A percentile compares a stretch with the other conserved stretches of the same genome.
Evolutionary conservation across 2,113 vertebrate species (phyloP).

Genomic region (Atrichornis clamosus): DNA sequence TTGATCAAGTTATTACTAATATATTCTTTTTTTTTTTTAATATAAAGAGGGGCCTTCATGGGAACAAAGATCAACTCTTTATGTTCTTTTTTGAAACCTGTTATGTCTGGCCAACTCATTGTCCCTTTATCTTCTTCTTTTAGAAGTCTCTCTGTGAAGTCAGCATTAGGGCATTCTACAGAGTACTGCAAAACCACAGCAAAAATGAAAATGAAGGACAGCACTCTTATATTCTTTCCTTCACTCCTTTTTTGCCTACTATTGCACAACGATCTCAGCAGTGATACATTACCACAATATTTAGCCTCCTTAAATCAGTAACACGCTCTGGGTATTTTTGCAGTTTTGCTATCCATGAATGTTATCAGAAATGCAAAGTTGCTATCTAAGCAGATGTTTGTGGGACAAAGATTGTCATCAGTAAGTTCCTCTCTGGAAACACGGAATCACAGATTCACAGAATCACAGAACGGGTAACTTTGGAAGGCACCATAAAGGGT

Average conservation of each 20-base stretch:
- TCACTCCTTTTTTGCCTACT: not conserved
- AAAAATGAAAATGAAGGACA: not conserved
- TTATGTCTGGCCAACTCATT: not conserved
- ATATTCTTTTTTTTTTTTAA: not conserved
- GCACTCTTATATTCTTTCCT: not conserved
- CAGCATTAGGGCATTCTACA: not conserved
- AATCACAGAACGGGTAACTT: not conserved
- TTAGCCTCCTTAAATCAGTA: not conserved
- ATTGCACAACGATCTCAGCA: not conserved
- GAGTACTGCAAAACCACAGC: not conserved
- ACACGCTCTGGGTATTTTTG: fast-evolving
- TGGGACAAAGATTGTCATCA: not conserved
- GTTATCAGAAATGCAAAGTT: not conserved
- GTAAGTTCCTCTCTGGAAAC: not conserved
- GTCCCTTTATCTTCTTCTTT: not conserved
- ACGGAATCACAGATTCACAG: not conserved
- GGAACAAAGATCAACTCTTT: not conserved
- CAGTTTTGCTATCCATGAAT: not conserved
- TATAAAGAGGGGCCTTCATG: not conserved
- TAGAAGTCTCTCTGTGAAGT: not conserved
- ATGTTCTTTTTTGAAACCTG: not conserved
- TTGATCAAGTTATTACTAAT: not conserved
- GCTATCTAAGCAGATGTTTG: not conserved
- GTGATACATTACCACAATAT: not conserved
- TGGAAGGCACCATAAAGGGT: not conserved